Conservation (phyloP, 30 jellyfish, hydroid and myxozoan species). For the Aurelia sp. region DNA sequence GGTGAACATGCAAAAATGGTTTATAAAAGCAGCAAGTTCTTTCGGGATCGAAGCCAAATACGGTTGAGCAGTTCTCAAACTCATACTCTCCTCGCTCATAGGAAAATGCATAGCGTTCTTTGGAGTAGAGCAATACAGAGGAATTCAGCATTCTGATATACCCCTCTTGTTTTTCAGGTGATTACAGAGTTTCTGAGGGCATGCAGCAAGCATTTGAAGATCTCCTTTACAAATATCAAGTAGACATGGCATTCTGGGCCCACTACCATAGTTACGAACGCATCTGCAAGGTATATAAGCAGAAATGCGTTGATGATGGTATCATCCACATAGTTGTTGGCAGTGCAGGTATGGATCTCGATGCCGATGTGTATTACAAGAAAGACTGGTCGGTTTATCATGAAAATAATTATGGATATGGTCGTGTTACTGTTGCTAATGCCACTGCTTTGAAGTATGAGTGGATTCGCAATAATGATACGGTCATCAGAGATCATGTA, state of each 20-base stretch:
- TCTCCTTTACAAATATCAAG: constrained; percentile 77
- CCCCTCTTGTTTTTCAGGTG: constrained; percentile 40
- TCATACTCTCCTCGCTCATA: too few species aligned
- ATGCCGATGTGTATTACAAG: constrained; percentile 53
- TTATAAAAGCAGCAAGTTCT: too few species aligned
- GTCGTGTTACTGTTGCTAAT: constrained; percentile 87
- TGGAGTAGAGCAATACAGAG: too few species aligned
- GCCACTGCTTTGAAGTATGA: constrained; percentile 77
- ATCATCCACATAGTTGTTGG: constrained; percentile 83
- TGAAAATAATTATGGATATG: constrained; percentile 80
- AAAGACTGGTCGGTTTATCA: constrained; percentile 79
- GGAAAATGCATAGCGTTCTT: too few species aligned
- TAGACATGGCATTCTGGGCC: constrained; percentile 94
- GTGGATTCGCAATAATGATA: constrained; percentile 75
- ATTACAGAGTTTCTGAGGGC: constrained; percentile 65
- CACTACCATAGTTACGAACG: constrained; percentile 97
- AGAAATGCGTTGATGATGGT: constrained; percentile 87
- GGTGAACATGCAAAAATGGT: too few species aligned
- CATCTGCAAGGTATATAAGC: constrained; percentile 81
- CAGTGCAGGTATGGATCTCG: constrained; percentile 82
- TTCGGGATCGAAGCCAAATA: too few species aligned
- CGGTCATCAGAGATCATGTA: constrained; percentile 67
- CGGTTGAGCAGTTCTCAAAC: too few species aligned
- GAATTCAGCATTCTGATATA: neutral
- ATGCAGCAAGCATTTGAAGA: constrained; percentile 88